Conservation (phyloP, 2,797 vertebrate species). For the Pangasius macronema region DNA sequence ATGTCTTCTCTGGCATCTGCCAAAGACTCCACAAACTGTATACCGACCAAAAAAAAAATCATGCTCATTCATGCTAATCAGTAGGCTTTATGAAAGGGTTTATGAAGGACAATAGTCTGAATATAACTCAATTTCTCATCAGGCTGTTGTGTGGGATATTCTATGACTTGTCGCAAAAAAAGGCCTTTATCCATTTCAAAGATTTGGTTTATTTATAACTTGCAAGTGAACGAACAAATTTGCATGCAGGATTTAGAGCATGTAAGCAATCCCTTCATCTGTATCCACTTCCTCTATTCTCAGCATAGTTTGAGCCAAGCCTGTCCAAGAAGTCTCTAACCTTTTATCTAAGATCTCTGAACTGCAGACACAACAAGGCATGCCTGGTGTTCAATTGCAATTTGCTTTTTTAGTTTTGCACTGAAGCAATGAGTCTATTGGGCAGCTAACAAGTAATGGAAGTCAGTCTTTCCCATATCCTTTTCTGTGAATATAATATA, state of each 20-base stretch:
- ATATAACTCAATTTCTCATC: not conserved
- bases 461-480: not conserved
- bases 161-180: not conserved
- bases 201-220: not conserved
- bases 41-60: not conserved
- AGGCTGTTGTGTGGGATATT: not conserved
- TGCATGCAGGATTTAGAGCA: not conserved
- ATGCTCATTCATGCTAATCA: not conserved
- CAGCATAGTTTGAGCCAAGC: not conserved
- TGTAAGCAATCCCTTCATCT: not conserved
- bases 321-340: not conserved
- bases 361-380: not conserved
- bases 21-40: not conserved
- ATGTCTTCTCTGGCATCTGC: not conserved
- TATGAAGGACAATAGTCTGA: not conserved
- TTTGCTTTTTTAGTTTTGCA: not conserved
- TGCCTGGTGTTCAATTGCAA: not conserved
- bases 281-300: not conserved
- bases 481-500: not conserved
- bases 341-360: not conserved
- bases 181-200: not conserved
- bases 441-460: not conserved
- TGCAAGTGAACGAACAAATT: not conserved
- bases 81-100: not conserved
- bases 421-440: not conserved